Percentiles rank a stretch among this genome's conserved stretches.
These are phyloP conservation scores for Akabosia matsudoensis DNA, from an alignment of 1,140 invertebrate species.

Conservation along the genomic window DNA sequence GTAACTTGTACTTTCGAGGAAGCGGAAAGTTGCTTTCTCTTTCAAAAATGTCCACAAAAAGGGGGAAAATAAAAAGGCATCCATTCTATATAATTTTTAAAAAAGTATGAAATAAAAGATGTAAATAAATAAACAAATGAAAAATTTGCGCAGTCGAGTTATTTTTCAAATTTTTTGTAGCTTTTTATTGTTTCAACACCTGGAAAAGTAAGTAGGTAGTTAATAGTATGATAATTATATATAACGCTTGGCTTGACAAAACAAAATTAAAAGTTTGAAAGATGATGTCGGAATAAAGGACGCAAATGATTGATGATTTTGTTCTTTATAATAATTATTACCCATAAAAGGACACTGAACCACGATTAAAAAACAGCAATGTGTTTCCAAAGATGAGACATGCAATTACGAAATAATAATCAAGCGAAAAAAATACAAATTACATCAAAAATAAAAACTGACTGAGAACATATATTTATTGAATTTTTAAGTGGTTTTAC, in stretches of 20 bases:
- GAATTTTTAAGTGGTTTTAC: background rate
- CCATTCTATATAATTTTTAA: no score
- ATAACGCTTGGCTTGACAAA: slow-evolving; percentile 7
- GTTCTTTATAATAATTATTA: background rate
- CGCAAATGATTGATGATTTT: background rate
- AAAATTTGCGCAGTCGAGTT: background rate
- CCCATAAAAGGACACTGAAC: background rate
- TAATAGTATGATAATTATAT: background rate
- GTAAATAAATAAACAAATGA: background rate
- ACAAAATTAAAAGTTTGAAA: slow-evolving; percentile 7
- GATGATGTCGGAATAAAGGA: slow-evolving; percentile 9
- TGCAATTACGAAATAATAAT: background rate
- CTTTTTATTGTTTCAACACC: slow-evolving; percentile 20
- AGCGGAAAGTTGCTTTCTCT: no score
- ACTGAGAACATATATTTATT: background rate
- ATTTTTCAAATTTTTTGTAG: background rate
- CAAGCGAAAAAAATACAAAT: slow-evolving; percentile 2
- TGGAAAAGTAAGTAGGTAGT: slow-evolving; percentile 22
- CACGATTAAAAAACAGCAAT: background rate
- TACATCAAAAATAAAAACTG: slow-evolving; percentile 18
- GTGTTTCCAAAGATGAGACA: background rate
- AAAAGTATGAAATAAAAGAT: slow-evolving; percentile 4
- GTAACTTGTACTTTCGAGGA: no score
- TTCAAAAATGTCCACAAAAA: no score
- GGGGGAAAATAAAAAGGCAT: no score